phyloP scores from a whole-genome alignment of 2,888 invertebrate genomes.

The Eucera pruinosa region DNA sequence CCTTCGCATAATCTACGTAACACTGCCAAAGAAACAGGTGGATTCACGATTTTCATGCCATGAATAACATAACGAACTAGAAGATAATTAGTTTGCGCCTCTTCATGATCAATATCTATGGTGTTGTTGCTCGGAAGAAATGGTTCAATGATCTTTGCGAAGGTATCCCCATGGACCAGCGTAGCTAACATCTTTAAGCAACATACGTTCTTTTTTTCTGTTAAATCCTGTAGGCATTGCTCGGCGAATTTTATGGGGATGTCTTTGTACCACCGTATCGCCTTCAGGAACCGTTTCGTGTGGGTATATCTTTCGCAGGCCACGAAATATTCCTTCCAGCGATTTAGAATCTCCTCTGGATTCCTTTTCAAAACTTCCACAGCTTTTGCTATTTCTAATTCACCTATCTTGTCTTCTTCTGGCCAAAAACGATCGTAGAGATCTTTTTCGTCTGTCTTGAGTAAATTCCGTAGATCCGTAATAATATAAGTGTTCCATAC shows the following conservation, averaged over 20 bases:
- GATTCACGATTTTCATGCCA: conserved; percentile 70
- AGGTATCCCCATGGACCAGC: conserved; percentile 42
- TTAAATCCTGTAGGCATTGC: conserved; percentile 42
- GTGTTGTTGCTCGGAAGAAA: conserved; percentile 64
- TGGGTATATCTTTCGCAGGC: background rate
- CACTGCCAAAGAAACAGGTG: conserved; percentile 74
- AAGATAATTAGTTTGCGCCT: conserved; percentile 45
- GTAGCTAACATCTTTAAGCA: background rate
- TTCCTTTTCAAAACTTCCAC: conserved; percentile 41
- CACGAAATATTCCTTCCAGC: conserved; percentile 62
- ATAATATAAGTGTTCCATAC: accelerated
- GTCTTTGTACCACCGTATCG: conserved; percentile 75
- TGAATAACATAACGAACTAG: conserved; percentile 28
- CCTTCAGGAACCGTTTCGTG: conserved; percentile 66
- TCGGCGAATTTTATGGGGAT: conserved; percentile 74
- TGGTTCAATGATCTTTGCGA: conserved; percentile 62
- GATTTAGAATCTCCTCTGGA: conserved; percentile 25
- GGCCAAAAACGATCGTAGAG: conserved; percentile 48
- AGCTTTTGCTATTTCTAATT: conserved; percentile 22
- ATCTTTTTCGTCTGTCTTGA: conserved; percentile 56
- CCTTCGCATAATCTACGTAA: conserved; percentile 64
- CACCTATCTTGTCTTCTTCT: background rate
- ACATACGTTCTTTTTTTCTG: conserved; percentile 5
- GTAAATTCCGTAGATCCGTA: accelerated
- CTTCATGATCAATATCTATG: conserved; percentile 54